A percentile compares a stretch with the other conserved stretches of the same genome.
These are phyloP conservation scores for Caenorhabditis panamensis DNA, from an alignment of 2,888 invertebrate species.

Conservation along the genomic window DNA sequence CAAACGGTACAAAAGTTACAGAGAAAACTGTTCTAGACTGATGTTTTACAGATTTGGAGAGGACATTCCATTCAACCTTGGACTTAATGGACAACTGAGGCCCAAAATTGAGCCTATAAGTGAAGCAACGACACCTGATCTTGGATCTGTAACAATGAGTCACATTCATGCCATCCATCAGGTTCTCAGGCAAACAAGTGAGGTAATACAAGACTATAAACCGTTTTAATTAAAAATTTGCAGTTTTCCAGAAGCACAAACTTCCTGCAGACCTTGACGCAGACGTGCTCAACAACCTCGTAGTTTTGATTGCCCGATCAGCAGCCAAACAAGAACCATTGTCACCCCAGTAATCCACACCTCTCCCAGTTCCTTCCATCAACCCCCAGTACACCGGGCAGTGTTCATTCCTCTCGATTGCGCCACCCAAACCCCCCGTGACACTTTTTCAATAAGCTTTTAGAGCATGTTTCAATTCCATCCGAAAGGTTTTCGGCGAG, in stretches of 20 bases:
- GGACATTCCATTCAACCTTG: constrained; percentile 40
- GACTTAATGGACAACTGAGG: constrained; percentile 9
- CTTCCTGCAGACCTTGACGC: background rate
- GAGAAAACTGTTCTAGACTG: background rate
- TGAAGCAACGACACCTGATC: background rate
- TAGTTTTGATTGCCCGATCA: background rate
- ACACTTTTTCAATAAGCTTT: constrained; percentile 24
- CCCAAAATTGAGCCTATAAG: constrained; percentile 24
- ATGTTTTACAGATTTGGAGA: constrained; percentile 42
- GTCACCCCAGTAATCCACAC: constrained; percentile 8
- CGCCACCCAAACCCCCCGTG: constrained; percentile 25
- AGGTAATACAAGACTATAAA: background rate
- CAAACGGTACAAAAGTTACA: constrained; percentile 30
- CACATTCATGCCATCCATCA: background rate
- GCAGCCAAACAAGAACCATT: constrained; percentile 1
- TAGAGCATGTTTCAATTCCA: constrained; percentile 42
- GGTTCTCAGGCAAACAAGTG: background rate
- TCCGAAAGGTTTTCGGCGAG: background rate
- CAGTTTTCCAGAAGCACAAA: constrained; percentile 13
- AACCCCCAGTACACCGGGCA: constrained; percentile 23
- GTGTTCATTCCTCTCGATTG: constrained; percentile 27
- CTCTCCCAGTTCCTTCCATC: background rate
- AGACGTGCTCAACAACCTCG: background rate
- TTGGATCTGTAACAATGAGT: background rate
- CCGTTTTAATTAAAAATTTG: background rate